phyloP scores from a whole-genome alignment of 2,797 vertebrate species.

The Premnoplex brunnescens region DNA sequence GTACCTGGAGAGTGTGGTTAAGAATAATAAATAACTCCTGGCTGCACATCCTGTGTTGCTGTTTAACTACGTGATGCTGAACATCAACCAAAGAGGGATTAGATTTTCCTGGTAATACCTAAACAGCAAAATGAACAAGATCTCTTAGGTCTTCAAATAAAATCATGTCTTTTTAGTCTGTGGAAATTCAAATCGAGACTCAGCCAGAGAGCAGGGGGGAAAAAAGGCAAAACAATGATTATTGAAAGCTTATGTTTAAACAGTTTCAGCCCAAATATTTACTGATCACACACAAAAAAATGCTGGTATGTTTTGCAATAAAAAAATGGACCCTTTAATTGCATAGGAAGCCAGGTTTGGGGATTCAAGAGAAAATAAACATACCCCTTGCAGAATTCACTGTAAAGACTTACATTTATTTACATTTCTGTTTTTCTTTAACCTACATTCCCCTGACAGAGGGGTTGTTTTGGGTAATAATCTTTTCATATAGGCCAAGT shows the following conservation, averaged over 20 bases:
- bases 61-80: background rate
- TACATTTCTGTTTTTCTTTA: constrained; percentile 53
- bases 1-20: background rate
- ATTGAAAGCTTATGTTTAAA: constrained; percentile 60
- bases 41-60: background rate
- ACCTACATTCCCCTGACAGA: constrained; percentile 54
- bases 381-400: constrained; percentile 5
- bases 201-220: background rate
- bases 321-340: constrained; percentile 10
- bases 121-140: constrained; percentile 26
- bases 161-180: background rate
- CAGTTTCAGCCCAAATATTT: constrained; percentile 60
- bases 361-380: constrained; percentile 44
- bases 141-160: constrained; percentile 27
- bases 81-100: background rate
- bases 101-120: background rate
- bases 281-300: background rate
- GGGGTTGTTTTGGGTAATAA: constrained; percentile 52
- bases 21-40: background rate
- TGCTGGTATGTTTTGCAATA: background rate
- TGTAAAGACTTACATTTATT: constrained; percentile 45
- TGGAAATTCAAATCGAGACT: background rate
- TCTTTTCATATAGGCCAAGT: constrained; percentile 52
- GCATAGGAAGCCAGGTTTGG: background rate
- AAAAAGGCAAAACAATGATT: constrained; percentile 31